Evolutionary conservation across 2,113 vertebrate genomes (phyloP).

Genomic region (Calcarius ornatus): DNA sequence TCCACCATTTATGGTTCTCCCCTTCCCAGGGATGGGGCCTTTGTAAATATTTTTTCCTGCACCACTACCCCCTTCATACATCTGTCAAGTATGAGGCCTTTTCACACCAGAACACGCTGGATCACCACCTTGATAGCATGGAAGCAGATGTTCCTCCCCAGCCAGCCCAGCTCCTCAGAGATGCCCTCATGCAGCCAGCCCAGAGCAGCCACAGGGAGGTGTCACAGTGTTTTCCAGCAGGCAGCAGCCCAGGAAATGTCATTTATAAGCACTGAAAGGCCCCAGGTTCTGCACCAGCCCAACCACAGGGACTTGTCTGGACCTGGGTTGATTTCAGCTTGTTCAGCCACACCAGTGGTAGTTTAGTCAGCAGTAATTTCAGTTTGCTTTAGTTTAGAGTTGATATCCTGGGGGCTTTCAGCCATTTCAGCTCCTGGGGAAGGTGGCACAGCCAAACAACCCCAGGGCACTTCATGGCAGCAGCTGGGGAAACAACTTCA

Average conservation of each 20-base stretch:
- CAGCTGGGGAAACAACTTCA: neutral
- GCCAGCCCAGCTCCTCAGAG: neutral
- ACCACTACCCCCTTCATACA: neutral
- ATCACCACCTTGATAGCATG: fast-evolving
- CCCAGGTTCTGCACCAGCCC: neutral
- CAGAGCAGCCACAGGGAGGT: neutral
- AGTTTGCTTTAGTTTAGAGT: neutral
- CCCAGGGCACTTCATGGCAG: neutral
- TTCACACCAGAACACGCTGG: neutral
- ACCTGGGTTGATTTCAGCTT: neutral
- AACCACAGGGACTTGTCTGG: neutral
- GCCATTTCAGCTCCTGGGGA: fast-evolving
- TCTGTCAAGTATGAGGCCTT: neutral
- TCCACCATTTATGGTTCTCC: neutral
- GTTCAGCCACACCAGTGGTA: neutral
- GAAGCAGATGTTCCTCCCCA: neutral
- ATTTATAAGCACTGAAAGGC: neutral
- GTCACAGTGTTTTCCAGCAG: neutral
- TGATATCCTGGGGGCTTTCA: fast-evolving
- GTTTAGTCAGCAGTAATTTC: neutral
- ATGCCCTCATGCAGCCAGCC: neutral
- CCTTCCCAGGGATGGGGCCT: neutral
- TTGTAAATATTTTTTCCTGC: neutral
- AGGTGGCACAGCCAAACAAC: neutral
- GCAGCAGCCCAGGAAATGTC: neutral